Percentiles rank a stretch among this genome's conserved stretches.
Conservation (phyloP, 2,113 vertebrate species). For the Okapia johnstoni region DNA sequence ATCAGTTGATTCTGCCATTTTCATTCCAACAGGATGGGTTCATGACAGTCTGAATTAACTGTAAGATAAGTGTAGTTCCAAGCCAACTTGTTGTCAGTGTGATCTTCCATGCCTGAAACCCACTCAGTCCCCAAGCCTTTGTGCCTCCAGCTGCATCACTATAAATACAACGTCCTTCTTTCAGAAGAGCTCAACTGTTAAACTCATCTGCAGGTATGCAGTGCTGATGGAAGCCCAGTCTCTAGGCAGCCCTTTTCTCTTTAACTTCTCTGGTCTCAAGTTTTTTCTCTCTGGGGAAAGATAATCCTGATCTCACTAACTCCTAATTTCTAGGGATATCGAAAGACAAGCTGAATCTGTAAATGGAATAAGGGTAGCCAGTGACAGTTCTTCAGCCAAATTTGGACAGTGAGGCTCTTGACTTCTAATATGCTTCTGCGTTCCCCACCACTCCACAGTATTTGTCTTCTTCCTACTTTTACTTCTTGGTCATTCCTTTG, state of each 20-base stretch:
- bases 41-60: constrained; percentile 43
- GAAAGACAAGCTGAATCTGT: constrained; percentile 16
- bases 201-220: constrained; percentile 60
- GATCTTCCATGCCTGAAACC: constrained; percentile 51
- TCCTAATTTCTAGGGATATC: constrained; percentile 17
- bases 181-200: constrained; percentile 63
- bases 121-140: constrained; percentile 32
- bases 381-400: neutral
- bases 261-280: constrained; percentile 52
- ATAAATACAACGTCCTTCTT: constrained; percentile 44
- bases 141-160: constrained; percentile 55
- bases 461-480: neutral
- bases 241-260: constrained; percentile 24
- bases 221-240: neutral
- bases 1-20: constrained; percentile 41
- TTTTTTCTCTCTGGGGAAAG: constrained; percentile 45
- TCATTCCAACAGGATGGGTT: constrained; percentile 20
- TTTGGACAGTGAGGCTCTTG: neutral
- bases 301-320: constrained; percentile 41
- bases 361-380: constrained; percentile 16
- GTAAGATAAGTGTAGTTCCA: constrained; percentile 49
- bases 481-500: neutral
- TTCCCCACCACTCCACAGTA: neutral
- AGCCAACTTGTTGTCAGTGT: constrained; percentile 47
- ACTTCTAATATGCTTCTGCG: neutral